phyloP scores from a whole-genome alignment of 2,888 invertebrate species.

The Stomorhina lunata region DNA sequence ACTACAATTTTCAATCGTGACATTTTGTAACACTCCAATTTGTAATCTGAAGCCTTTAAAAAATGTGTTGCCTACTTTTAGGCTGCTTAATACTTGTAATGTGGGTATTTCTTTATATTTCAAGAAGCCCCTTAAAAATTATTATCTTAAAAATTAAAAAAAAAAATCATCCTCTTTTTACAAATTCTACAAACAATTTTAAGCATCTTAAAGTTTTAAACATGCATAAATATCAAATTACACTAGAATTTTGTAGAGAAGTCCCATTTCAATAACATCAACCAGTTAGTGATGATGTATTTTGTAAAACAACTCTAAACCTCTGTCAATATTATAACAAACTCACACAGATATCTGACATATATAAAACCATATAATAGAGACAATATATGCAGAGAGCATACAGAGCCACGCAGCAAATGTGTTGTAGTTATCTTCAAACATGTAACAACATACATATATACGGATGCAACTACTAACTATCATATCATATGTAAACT shows the following conservation, averaged over 20 bases:
- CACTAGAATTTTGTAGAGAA: conserved; percentile 14
- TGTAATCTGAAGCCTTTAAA: too few relatives aligned
- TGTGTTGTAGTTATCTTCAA: too few relatives aligned
- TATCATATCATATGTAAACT: conserved; percentile 44
- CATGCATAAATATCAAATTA: conserved; percentile 16
- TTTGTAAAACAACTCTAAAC: conserved; percentile 46
- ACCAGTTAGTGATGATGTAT: too few relatives aligned
- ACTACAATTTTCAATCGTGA: too few relatives aligned
- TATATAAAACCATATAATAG: conserved; percentile 31
- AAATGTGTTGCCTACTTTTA: too few relatives aligned
- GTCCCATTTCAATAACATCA: conserved; percentile 27
- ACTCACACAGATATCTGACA: conserved; percentile 26
- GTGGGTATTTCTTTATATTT: not conserved
- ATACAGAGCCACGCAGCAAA: not conserved
- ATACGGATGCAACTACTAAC: too few relatives aligned
- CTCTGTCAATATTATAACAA: conserved; percentile 48
- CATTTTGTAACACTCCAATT: too few relatives aligned
- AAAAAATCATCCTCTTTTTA: too few relatives aligned
- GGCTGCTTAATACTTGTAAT: too few relatives aligned
- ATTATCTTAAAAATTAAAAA: too few relatives aligned
- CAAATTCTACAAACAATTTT: not conserved
- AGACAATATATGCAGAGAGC: not conserved
- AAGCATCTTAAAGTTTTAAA: conserved; percentile 34
- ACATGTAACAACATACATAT: not conserved
- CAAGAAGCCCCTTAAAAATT: not conserved